Conservation (phyloP, 2,888 invertebrate species). For the Patella ulyssiponensis region DNA sequence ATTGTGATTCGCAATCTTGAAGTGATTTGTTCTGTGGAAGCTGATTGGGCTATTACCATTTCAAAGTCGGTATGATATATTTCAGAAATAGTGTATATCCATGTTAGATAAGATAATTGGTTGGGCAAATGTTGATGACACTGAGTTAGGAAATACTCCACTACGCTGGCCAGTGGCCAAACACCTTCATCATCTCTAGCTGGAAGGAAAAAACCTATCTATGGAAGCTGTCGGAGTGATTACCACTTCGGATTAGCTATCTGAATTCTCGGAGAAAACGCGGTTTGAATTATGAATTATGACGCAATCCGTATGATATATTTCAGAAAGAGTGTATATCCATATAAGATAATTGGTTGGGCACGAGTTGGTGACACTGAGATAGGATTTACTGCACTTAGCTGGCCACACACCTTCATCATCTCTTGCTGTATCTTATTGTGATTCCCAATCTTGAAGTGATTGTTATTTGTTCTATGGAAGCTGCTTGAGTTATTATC, state of each 20-base stretch:
- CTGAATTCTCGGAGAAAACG: too few species aligned
- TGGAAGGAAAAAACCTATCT: constrained; percentile 46
- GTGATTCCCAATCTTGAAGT: constrained; percentile 45
- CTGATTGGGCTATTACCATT: too few species aligned
- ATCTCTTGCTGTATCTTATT: constrained; percentile 60
- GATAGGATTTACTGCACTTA: constrained; percentile 43
- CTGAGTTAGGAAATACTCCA: constrained; percentile 45
- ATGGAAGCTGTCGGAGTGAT: too few species aligned
- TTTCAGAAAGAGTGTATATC: constrained; percentile 52
- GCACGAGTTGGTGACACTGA: constrained; percentile 50
- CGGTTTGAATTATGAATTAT: too few species aligned
- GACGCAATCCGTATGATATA: neutral
- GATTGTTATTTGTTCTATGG: too few species aligned
- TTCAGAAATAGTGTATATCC: too few species aligned
- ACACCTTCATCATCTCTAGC: constrained; percentile 46
- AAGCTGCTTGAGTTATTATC: too few species aligned
- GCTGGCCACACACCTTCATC: constrained; percentile 41
- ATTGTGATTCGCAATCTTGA: too few species aligned
- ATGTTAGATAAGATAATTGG: constrained; percentile 59
- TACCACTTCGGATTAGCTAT: too few species aligned
- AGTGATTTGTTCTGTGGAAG: too few species aligned
- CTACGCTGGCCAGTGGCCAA: constrained; percentile 47
- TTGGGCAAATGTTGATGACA: too few species aligned
- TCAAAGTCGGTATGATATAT: too few species aligned
- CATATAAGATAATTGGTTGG: constrained; percentile 59